Percentiles rank a stretch among this genome's conserved stretches.
Evolutionary conservation across 1,140 invertebrate species (phyloP).

Genomic region (Eriocheir sinensis): DNA sequence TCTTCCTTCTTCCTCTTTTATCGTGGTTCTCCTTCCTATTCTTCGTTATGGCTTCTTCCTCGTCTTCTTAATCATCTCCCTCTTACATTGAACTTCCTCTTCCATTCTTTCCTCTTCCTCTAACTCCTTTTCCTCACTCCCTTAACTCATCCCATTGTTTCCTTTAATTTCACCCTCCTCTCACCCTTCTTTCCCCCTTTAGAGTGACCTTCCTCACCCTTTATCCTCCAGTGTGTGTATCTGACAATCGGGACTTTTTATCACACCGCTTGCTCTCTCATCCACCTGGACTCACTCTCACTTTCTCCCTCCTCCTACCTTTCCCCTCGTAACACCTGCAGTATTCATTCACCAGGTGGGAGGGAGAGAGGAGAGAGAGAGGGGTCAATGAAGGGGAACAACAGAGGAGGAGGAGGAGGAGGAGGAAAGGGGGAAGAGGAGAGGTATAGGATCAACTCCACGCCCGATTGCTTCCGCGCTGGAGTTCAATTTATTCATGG

Average conservation of each 20-base stretch:
- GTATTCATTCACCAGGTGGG: not conserved
- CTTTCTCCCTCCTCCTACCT: not conserved
- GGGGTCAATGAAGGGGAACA: not conserved
- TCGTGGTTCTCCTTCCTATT: too few species aligned
- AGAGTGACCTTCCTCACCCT: too few species aligned
- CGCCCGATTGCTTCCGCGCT: not conserved
- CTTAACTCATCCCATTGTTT: not conserved
- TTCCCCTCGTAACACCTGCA: not conserved
- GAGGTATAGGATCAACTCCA: not conserved
- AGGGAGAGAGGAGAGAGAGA: not conserved
- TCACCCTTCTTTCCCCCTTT: not conserved
- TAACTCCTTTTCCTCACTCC: not conserved
- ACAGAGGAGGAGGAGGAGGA: not conserved
- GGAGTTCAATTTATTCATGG: slow-evolving; percentile 8
- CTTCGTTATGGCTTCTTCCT: too few species aligned
- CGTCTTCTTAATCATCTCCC: not conserved
- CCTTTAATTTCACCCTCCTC: not conserved
- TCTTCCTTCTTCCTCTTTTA: too few species aligned
- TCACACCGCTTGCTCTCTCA: not conserved
- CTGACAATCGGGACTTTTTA: too few species aligned
- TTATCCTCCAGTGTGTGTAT: too few species aligned
- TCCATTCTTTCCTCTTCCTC: not conserved
- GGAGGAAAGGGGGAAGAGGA: not conserved
- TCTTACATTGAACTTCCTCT: not conserved
- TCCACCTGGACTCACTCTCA: not conserved